Conservation (phyloP, 2,113 vertebrate species). For the Hucho hucho region DNA sequence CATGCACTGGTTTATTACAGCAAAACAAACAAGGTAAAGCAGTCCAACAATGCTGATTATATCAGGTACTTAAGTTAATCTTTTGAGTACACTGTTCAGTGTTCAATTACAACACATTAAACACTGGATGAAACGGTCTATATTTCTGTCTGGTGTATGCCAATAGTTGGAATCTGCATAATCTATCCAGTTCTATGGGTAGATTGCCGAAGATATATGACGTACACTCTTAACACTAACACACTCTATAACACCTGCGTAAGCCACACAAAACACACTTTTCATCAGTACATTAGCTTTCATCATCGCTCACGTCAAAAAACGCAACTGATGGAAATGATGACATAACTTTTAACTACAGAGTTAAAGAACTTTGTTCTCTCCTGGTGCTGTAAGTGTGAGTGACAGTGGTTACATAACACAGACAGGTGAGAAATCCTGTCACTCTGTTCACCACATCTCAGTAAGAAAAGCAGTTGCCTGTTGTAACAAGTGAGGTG, state of each 20-base stretch:
- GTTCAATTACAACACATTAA: constrained; percentile 49
- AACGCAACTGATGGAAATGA: too few relatives aligned
- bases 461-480: constrained; percentile 51
- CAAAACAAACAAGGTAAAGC: constrained; percentile 53
- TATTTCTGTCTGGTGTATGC: background rate
- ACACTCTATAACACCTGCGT: background rate
- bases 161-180: too few relatives aligned
- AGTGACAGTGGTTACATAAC: constrained; percentile 33
- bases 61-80: constrained; percentile 46
- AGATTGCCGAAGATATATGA: too few relatives aligned
- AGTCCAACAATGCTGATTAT: constrained; percentile 13
- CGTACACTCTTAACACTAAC: too few relatives aligned
- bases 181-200: too few relatives aligned
- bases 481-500: constrained; percentile 65
- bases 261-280: background rate
- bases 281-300: background rate
- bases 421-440: constrained; percentile 57
- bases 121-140: background rate
- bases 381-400: constrained; percentile 3
- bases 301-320: too few relatives aligned
- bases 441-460: constrained; percentile 53
- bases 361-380: constrained; percentile 13
- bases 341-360: too few relatives aligned
- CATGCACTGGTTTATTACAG: constrained; percentile 32
- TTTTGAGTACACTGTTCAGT: constrained; percentile 60